phyloP scores from a whole-genome alignment of 2,797 vertebrate genomes.

The Mormyrops boulengeri region DNA sequence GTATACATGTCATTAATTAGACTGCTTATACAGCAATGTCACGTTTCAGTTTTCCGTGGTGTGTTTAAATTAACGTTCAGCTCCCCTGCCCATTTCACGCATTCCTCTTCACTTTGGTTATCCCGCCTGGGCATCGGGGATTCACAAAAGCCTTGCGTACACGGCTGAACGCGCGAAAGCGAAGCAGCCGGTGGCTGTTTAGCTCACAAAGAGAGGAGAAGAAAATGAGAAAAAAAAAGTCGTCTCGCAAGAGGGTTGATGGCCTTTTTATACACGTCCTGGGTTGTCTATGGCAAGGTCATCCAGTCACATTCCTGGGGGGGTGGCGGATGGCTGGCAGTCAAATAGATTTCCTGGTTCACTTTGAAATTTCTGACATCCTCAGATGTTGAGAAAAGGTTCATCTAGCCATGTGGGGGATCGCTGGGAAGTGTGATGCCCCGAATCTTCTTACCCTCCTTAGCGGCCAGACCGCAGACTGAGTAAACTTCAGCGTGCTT shows the following conservation, averaged over 20 bases:
- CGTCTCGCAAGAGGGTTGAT: background rate
- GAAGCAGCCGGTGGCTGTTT: background rate
- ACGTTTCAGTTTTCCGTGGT: background rate
- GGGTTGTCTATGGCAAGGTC: background rate
- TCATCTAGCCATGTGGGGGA: background rate
- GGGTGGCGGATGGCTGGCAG: background rate
- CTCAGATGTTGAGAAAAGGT: constrained; percentile 1
- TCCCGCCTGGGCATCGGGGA: background rate
- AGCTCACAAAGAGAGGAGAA: background rate
- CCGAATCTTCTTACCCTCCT: background rate
- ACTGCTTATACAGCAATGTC: background rate
- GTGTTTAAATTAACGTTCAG: background rate
- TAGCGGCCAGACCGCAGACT: background rate
- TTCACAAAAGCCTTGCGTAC: background rate
- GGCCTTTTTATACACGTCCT: background rate
- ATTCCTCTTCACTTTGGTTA: background rate
- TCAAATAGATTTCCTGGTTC: background rate
- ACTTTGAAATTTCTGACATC: background rate
- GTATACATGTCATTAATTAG: background rate
- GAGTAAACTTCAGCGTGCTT: background rate
- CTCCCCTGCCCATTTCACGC: background rate
- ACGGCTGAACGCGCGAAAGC: background rate
- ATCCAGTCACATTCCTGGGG: background rate
- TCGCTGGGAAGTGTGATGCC: background rate
- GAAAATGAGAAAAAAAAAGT: background rate